Conservation (phyloP, 2,797 vertebrate genomes). For the Halcyon chelicuti region DNA sequence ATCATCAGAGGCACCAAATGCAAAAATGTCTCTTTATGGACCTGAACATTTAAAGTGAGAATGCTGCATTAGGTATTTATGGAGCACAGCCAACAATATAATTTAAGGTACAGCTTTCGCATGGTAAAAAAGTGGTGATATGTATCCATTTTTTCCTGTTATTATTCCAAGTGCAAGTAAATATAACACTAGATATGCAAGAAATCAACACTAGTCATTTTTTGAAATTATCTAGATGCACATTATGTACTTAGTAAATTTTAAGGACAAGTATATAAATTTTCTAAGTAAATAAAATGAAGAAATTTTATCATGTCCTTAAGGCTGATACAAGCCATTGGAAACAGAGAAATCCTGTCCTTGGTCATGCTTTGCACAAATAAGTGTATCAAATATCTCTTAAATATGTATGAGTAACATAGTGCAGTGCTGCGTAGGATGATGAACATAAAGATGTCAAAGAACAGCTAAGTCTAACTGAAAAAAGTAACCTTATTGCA, state of each 20-base stretch:
- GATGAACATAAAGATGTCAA: not conserved
- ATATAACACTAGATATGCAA: not conserved
- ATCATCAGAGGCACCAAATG: not conserved
- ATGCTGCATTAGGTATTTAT: not conserved
- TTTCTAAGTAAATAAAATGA: not conserved
- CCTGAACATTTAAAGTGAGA: not conserved
- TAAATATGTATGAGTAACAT: not conserved
- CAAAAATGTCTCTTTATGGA: not conserved
- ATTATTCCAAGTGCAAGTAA: not conserved
- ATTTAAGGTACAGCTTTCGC: not conserved
- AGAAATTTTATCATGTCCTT: not conserved
- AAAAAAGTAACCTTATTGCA: not conserved
- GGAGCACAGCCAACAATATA: not conserved
- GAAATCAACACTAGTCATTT: not conserved
- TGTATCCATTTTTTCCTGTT: not conserved
- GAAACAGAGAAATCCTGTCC: not conserved
- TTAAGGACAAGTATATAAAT: not conserved
- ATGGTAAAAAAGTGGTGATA: not conserved
- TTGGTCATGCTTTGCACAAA: not conserved
- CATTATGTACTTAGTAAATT: not conserved
- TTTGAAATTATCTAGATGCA: not conserved
- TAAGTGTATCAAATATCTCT: not conserved
- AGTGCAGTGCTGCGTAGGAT: not conserved
- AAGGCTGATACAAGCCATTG: not conserved
- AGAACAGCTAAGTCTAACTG: not conserved